These are phyloP conservation scores for Vireo griseus DNA, from an alignment of 2,797 vertebrate genomes.

Conservation along the genomic window DNA sequence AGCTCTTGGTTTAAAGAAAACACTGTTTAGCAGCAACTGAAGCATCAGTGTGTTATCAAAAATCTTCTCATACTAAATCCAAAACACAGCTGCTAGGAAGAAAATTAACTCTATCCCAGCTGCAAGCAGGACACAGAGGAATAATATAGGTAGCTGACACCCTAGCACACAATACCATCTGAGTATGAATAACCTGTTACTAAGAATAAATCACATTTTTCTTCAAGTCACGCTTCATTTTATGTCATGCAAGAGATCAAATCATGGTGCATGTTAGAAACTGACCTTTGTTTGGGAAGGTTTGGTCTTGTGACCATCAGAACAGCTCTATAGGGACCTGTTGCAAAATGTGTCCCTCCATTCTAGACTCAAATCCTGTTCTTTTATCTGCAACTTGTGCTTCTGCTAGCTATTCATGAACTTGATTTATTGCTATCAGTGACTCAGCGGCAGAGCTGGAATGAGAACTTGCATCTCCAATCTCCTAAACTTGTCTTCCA, in stretches of 20 bases:
- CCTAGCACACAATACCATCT: neutral
- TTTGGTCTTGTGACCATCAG: neutral
- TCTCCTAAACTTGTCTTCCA: neutral
- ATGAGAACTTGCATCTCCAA: neutral
- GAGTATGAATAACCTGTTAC: neutral
- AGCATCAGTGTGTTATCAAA: neutral
- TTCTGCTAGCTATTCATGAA: neutral
- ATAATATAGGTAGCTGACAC: neutral
- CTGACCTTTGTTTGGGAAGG: neutral
- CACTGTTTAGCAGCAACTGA: neutral
- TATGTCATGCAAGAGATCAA: neutral
- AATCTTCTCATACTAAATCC: neutral
- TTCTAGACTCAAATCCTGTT: neutral
- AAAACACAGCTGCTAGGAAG: neutral
- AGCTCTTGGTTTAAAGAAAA: neutral
- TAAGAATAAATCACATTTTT: neutral
- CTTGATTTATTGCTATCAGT: neutral
- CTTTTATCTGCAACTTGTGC: neutral
- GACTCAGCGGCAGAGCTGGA: neutral
- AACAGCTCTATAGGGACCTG: neutral
- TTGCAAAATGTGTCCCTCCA: neutral
- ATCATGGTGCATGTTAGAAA: neutral
- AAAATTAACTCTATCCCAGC: neutral
- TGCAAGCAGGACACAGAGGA: neutral
- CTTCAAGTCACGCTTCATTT: neutral